phyloP scores from a whole-genome alignment of 2,113 vertebrate species.

The Catharus minimus region DNA sequence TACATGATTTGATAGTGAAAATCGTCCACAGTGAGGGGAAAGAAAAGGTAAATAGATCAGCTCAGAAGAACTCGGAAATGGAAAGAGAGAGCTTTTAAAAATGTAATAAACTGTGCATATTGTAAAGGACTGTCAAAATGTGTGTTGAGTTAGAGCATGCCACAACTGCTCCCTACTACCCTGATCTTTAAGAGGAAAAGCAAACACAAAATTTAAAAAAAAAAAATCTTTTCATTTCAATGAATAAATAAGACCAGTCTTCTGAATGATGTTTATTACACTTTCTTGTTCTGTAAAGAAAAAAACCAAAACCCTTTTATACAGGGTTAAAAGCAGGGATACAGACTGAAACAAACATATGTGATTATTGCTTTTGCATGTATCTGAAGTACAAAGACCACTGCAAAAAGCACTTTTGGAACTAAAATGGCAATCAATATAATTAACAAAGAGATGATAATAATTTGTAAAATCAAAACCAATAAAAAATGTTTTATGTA shows the following conservation, averaged over 20 bases:
- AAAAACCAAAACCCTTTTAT: background rate
- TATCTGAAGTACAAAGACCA: background rate
- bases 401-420: background rate
- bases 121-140: background rate
- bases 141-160: background rate
- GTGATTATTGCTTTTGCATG: conserved; percentile 15
- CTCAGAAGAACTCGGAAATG: background rate
- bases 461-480: background rate
- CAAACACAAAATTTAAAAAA: background rate
- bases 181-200: background rate
- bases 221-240: background rate
- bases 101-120: background rate
- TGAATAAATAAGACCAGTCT: background rate
- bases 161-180: background rate
- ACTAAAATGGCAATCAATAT: background rate
- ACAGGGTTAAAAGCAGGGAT: background rate
- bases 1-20: background rate
- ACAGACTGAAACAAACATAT: background rate
- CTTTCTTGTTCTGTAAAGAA: background rate
- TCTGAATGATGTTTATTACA: background rate
- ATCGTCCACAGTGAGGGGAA: background rate
- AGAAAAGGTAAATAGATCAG: background rate
- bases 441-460: background rate
- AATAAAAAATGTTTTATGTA: background rate
- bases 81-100: background rate